Percentiles rank a stretch among this genome's conserved stretches.
Conservation (phyloP, 2,797 vertebrate genomes). For the Poecilia gillii region DNA sequence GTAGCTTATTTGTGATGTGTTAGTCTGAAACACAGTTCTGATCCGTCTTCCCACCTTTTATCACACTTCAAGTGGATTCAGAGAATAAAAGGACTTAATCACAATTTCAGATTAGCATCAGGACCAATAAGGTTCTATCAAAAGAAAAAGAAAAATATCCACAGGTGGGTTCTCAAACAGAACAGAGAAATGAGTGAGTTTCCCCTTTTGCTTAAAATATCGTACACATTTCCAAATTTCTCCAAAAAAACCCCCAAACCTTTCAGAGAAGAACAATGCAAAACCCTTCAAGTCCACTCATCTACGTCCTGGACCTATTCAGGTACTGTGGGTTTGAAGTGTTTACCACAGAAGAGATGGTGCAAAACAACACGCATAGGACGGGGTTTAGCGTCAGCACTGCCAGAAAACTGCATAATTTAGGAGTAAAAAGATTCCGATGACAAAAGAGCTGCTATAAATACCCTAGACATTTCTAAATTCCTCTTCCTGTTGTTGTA, state of each 20-base stretch:
- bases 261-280: slow-evolving; percentile 60
- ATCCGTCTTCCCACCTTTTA: slow-evolving; percentile 41
- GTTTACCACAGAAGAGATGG: slow-evolving; percentile 24
- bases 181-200: slow-evolving; percentile 53
- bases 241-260: not conserved
- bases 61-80: slow-evolving; percentile 33
- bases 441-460: slow-evolving; percentile 1
- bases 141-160: slow-evolving; percentile 16
- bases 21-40: slow-evolving; percentile 33
- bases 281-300: slow-evolving; percentile 62
- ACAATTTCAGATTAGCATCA: slow-evolving; percentile 41
- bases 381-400: slow-evolving; percentile 23
- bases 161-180: slow-evolving; percentile 44
- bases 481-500: slow-evolving; percentile 3
- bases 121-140: slow-evolving; percentile 45
- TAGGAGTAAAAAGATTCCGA: not conserved
- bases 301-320: slow-evolving; percentile 44
- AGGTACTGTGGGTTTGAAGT: slow-evolving; percentile 35
- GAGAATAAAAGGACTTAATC: slow-evolving; percentile 25
- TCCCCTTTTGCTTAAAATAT: slow-evolving; percentile 42
- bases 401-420: slow-evolving; percentile 13
- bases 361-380: slow-evolving; percentile 28
- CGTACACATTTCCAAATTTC: slow-evolving; percentile 30
- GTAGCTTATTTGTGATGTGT: slow-evolving; percentile 13
- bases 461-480: slow-evolving; percentile 1